A percentile compares a stretch with the other conserved stretches of the same genome.
Evolutionary conservation across 2,888 invertebrate genomes (phyloP).

Genomic region (Sycophila texana): DNA sequence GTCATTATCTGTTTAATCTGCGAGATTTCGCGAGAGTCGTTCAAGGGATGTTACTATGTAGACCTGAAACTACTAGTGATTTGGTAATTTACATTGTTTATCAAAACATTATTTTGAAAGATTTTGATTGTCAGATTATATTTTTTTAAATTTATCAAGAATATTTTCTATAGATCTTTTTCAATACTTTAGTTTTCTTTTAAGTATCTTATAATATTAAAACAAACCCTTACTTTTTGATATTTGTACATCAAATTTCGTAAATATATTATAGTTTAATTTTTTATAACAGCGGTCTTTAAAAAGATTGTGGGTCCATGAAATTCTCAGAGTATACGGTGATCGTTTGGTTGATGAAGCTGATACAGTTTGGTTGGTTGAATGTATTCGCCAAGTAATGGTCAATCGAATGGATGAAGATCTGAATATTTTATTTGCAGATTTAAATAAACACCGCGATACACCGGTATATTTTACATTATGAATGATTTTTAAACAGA

Average conservation of each 20-base stretch:
- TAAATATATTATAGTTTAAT: constrained; percentile 20
- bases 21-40: constrained; percentile 95
- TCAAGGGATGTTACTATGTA: constrained; percentile 91
- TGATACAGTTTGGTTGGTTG: constrained; percentile 89
- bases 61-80: constrained; percentile 91
- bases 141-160: background rate
- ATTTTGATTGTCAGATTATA: constrained; percentile 11
- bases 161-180: background rate
- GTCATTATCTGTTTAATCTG: constrained; percentile 96
- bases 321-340: constrained; percentile 93
- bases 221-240: background rate
- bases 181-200: constrained; percentile 8
- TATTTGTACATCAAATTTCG: constrained; percentile 15
- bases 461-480: background rate
- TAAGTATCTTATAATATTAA: background rate
- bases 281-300: constrained; percentile 81
- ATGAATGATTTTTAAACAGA: constrained; percentile 10
- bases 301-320: constrained; percentile 96
- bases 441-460: constrained; percentile 68
- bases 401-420: constrained; percentile 80
- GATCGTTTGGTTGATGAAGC: constrained; percentile 91
- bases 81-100: constrained; percentile 72
- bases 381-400: constrained; percentile 82
- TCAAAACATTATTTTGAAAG: background rate
- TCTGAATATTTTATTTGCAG: constrained; percentile 83